Conservation (phyloP, 2,888 invertebrate species). For the Xiphydria camelus region DNA sequence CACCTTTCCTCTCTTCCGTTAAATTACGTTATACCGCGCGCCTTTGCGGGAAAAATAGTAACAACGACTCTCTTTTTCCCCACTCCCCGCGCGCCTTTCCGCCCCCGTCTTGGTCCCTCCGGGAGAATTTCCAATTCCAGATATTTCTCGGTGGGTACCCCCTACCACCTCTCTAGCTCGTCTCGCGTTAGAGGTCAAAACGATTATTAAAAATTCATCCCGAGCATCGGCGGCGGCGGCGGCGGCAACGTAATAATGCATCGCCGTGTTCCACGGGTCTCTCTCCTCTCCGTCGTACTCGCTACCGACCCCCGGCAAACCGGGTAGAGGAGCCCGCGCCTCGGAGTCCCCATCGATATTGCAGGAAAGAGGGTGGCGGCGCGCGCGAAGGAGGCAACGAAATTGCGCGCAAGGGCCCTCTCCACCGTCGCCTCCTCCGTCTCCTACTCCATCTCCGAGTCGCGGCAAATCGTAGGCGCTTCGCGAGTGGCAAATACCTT, state of each 20-base stretch:
- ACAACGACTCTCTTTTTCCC: neutral
- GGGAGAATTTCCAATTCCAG: conserved; percentile 34
- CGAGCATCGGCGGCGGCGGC: conserved; percentile 20
- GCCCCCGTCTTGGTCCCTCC: conserved; percentile 16
- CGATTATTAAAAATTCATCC: conserved; percentile 49
- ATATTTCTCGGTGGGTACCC: too few relatives aligned
- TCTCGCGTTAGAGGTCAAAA: conserved; percentile 5
- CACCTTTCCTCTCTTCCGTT: too few relatives aligned
- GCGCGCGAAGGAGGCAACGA: neutral
- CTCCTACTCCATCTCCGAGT: conserved; percentile 2
- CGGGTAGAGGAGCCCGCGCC: too few relatives aligned
- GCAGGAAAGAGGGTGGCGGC: neutral
- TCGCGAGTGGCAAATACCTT: too few relatives aligned
- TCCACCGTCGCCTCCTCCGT: neutral
- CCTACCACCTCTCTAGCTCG: too few relatives aligned
- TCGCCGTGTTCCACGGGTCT: conserved; percentile 16
- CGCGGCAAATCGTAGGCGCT: too few relatives aligned
- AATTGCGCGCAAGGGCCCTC: neutral
- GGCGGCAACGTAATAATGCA: conserved; percentile 34
- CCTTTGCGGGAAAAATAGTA: too few relatives aligned
- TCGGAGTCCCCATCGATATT: conserved; percentile 4
- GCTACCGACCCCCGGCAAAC: too few relatives aligned
- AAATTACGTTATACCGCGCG: too few relatives aligned
- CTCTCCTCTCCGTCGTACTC: too few relatives aligned
- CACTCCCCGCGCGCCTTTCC: conserved; percentile 8